Evolutionary conservation across 2,113 vertebrate genomes (phyloP), one percentile per base, ranked within the genome.

Genomic region (Micromys minutus): DNA sequence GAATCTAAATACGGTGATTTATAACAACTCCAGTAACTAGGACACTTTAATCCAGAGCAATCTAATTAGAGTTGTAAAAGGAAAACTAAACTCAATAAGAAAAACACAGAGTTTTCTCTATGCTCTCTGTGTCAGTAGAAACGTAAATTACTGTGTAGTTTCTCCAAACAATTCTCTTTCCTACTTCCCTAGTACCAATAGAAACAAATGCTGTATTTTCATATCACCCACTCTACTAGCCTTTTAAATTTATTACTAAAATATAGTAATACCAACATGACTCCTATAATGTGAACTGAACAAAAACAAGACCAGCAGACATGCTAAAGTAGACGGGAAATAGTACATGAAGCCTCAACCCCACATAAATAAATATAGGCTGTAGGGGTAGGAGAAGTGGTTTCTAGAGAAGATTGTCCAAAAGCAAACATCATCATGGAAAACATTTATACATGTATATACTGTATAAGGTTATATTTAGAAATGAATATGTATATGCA

Each of bases 11-110:
- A 57, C 88, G 34, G 17, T 13, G 42, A 85, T 76, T 96, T 75
- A 87, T 85, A 90, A 92, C 42, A 63, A 88, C 3, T 80, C 3
- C 31, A 80, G 31, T 12, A 94, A 79, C 5, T 59, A 93, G 71
- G 59, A 8, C 26, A 91, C 34, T 69, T 89, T 83, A 86, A 92
- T 94, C 42, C 31, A 36, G 92, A 29, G n/a, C 36, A 75, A 1
- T 57, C 7, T 92, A 90, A 96, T 94, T 96, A 84, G 36, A 80
- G 45, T 88, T 88, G 84, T 75, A 79, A 95, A 93, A 90, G 55
- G 39, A 17, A 72, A 87, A 71, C 13, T 45, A 87, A 29, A 87
- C 3, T n/a, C 22, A 63, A n/a, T 50, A 7, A 57, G 3, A 94
- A 74, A 45, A 47, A 91, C 69, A 92, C 8, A 90, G 52, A 89